These are phyloP conservation scores for Dendroctonus ponderosae DNA, from an alignment of 1,140 invertebrate genomes.

Conservation along the genomic window DNA sequence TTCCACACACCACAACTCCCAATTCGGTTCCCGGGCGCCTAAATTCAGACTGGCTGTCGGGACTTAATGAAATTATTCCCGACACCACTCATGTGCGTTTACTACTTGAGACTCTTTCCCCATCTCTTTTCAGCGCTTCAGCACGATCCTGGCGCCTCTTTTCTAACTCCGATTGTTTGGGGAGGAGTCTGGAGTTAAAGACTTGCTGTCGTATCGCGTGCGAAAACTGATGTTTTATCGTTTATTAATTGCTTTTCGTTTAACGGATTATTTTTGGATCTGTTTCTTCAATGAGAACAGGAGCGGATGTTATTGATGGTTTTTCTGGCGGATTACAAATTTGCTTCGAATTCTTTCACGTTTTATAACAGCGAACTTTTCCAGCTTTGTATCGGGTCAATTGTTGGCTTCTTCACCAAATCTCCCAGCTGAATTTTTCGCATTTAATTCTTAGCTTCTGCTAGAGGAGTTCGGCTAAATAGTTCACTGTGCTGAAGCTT, in stretches of 20 bases:
- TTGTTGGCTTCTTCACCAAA: too few relatives aligned
- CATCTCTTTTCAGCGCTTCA: slow-evolving; percentile 9
- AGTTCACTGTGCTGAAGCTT: background rate
- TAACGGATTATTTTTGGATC: slow-evolving; percentile 22
- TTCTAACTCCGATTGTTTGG: slow-evolving; percentile 37
- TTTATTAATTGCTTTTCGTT: slow-evolving; percentile 21
- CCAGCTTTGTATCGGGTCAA: too few relatives aligned
- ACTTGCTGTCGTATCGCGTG: slow-evolving; percentile 35
- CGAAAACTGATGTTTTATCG: slow-evolving; percentile 31
- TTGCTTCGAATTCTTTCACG: too few relatives aligned
- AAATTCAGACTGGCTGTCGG: slow-evolving; percentile 36
- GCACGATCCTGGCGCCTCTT: slow-evolving; percentile 20
- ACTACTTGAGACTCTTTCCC: slow-evolving; percentile 24
- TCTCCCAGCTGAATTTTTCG: too few relatives aligned
- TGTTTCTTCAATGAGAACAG: background rate
- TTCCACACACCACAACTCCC: slow-evolving; percentile 7
- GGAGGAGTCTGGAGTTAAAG: slow-evolving; percentile 37
- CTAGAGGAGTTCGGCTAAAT: too few relatives aligned
- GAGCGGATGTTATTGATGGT: too few relatives aligned
- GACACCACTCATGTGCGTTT: slow-evolving; percentile 38
- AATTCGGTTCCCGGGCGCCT: slow-evolving; percentile 31
- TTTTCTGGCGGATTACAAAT: too few relatives aligned
- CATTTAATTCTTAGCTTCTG: too few relatives aligned
- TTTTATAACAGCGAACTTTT: too few relatives aligned
- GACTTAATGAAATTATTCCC: slow-evolving; percentile 39